Percentiles rank a stretch among this genome's conserved stretches.
Evolutionary conservation across 1,140 invertebrate genomes (phyloP).

Genomic region (Drosophila ananassae): DNA sequence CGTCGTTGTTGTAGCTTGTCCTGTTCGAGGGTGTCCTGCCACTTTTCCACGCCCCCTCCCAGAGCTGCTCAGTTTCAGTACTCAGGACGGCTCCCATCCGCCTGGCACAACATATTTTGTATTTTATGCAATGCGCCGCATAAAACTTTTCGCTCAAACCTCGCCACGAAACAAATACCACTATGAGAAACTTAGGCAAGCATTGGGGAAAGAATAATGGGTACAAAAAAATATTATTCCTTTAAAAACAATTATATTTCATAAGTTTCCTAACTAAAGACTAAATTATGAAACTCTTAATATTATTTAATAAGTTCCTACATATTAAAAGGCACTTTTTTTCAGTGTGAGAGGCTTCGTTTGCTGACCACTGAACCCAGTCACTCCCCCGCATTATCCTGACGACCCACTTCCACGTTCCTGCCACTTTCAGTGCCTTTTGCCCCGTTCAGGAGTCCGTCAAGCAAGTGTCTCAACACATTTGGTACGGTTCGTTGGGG

Average conservation of each 20-base stretch:
- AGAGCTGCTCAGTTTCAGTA: constrained; percentile 17
- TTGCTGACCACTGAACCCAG: constrained; percentile 29
- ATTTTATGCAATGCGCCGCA: constrained; percentile 70
- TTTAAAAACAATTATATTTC: neutral
- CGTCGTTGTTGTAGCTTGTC: constrained; percentile 33
- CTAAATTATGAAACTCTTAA: too few relatives aligned
- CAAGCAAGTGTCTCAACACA: constrained; percentile 71
- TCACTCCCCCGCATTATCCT: constrained; percentile 29
- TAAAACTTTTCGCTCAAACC: constrained; percentile 69
- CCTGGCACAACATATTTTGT: constrained; percentile 64
- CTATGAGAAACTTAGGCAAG: neutral
- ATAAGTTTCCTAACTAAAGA: too few relatives aligned
- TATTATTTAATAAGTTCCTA: neutral
- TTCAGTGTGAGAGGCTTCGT: constrained; percentile 4
- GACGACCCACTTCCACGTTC: neutral
- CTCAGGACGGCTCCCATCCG: constrained; percentile 17
- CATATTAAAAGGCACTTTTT: neutral
- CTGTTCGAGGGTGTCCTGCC: constrained; percentile 20
- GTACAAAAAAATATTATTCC: neutral
- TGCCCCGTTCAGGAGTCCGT: constrained; percentile 3
- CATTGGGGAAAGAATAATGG: neutral
- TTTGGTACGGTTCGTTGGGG: constrained; percentile 78
- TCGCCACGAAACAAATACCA: constrained; percentile 13
- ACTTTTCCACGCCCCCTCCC: neutral
- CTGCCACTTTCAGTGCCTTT: neutral